Conservation (phyloP, 1,140 invertebrate genomes). For the Drosophila ercepeae region DNA sequence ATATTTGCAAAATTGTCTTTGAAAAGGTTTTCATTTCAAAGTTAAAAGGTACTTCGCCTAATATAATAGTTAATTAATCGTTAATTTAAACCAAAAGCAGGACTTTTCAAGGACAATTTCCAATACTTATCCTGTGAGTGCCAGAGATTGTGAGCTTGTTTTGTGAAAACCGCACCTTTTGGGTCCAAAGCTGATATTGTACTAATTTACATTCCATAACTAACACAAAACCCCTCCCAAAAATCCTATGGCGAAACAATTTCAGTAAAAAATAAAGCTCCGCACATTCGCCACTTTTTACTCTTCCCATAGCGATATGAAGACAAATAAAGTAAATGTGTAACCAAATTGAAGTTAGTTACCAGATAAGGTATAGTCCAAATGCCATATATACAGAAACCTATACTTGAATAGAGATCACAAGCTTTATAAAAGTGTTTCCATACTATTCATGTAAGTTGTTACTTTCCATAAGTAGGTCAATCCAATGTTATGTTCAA, state of each 20-base stretch:
- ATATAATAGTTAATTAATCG: neutral
- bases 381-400: slow-evolving; percentile 41
- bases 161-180: slow-evolving; percentile 46
- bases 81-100: neutral
- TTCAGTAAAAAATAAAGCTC: slow-evolving; percentile 1
- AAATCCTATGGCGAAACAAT: slow-evolving; percentile 5
- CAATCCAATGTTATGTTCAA: slow-evolving; percentile 33
- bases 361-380: slow-evolving; percentile 37
- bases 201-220: slow-evolving; percentile 50
- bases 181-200: slow-evolving; percentile 59
- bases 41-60: neutral
- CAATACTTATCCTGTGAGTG: slow-evolving; percentile 1
- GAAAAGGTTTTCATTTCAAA: neutral
- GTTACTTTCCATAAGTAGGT: slow-evolving; percentile 42
- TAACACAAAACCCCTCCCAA: slow-evolving; percentile 6
- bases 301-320: slow-evolving; percentile 49
- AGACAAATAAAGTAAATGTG: slow-evolving; percentile 39
- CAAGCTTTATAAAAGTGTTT: slow-evolving; percentile 47
- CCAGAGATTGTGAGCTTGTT: slow-evolving; percentile 15
- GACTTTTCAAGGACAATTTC: neutral
- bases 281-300: slow-evolving; percentile 23
- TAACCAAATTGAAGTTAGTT: slow-evolving; percentile 19
- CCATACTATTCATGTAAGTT: slow-evolving; percentile 41
- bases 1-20: slow-evolving; percentile 4
- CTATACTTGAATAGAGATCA: slow-evolving; percentile 30